Evolutionary conservation across 1,140 invertebrate species (phyloP).

Genomic region (Tribolium madens): DNA sequence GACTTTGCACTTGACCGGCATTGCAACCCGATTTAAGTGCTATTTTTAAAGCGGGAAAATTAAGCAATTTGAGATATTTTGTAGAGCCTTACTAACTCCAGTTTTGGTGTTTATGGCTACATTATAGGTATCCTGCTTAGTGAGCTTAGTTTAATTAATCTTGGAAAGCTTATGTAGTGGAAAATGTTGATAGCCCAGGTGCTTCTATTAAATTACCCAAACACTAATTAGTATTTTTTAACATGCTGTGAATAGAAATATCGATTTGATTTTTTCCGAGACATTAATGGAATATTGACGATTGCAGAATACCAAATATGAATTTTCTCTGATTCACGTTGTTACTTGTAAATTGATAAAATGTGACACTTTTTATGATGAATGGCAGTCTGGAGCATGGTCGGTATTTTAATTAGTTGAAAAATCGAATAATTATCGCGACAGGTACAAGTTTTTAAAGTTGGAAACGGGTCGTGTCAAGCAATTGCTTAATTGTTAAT

Average conservation of each 20-base stretch:
- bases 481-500: constrained; percentile 31
- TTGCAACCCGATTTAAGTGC: neutral
- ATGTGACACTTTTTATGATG: constrained; percentile 31
- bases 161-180: neutral
- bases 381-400: constrained; percentile 9
- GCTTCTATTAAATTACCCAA: neutral
- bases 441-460: constrained; percentile 11
- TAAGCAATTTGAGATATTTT: neutral
- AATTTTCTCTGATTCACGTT: neutral
- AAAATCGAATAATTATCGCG: constrained; percentile 9
- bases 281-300: constrained; percentile 19
- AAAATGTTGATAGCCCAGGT: constrained; percentile 3
- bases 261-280: constrained; percentile 14
- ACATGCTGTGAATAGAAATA: neutral
- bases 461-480: constrained; percentile 2
- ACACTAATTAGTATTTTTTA: constrained; percentile 10
- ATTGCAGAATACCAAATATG: constrained; percentile 26
- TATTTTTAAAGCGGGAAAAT: neutral
- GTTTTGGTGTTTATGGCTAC: neutral
- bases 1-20: neutral
- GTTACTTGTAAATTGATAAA: constrained; percentile 33
- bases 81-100: neutral
- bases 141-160: neutral
- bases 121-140: neutral
- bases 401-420: constrained; percentile 26